Evolutionary conservation across 2,113 vertebrate species (phyloP).

Genomic region (Formicarius rufipectus): DNA sequence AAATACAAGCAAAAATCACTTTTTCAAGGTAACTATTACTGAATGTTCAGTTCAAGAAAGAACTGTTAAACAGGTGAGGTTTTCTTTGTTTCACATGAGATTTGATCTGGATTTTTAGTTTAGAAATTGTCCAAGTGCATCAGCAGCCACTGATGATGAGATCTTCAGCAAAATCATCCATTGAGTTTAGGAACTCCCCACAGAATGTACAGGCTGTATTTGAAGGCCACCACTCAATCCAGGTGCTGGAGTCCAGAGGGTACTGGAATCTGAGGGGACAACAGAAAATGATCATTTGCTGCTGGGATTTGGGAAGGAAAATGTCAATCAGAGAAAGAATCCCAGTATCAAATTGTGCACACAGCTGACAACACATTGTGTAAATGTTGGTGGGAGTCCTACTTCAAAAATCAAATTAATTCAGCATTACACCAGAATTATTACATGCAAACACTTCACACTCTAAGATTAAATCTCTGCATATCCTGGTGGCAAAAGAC

Average conservation of each 20-base stretch:
- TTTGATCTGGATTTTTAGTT: neutral
- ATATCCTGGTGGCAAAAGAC: neutral
- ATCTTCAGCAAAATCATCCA: conserved; percentile 73
- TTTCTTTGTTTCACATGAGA: neutral
- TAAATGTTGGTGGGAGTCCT: neutral
- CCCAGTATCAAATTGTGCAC: neutral
- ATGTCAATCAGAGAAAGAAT: neutral
- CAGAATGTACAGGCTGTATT: conserved; percentile 58
- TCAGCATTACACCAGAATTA: neutral
- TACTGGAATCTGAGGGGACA: conserved; percentile 82
- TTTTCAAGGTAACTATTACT: neutral
- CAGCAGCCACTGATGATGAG: conserved; percentile 74
- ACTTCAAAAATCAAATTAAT: neutral
- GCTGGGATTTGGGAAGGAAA: neutral
- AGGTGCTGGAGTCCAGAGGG: conserved; percentile 84
- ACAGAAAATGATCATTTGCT: neutral
- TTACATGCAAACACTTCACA: neutral
- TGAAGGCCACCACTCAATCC: conserved; percentile 87
- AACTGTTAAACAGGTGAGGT: neutral
- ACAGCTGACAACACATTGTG: neutral
- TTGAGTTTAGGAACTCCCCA: conserved; percentile 41
- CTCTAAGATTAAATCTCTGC: neutral
- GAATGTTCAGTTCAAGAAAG: neutral
- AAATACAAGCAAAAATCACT: conserved; percentile 5
- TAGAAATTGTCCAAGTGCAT: neutral